phyloP scores from a whole-genome alignment of 2,888 invertebrate genomes.

The Oxytorus armatus region DNA sequence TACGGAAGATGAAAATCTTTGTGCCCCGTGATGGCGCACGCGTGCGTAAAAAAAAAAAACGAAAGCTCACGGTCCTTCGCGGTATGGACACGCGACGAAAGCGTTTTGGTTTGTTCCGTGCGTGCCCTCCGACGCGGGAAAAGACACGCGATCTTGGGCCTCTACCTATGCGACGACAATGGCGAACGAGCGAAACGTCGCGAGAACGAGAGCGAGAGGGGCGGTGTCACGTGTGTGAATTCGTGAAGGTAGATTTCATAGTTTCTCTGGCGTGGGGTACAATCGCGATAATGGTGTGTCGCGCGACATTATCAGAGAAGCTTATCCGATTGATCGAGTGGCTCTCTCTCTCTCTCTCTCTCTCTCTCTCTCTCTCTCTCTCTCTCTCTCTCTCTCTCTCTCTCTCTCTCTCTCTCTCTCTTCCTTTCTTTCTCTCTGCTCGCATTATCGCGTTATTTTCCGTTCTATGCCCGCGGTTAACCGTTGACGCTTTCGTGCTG shows the following conservation, averaged over 20 bases:
- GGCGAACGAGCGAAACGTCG: slow-evolving; percentile 16
- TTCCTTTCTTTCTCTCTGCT: neutral
- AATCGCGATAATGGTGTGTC: slow-evolving; percentile 66
- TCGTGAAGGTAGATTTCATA: slow-evolving; percentile 36
- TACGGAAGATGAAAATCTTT: slow-evolving; percentile 47
- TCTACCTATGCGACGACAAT: slow-evolving; percentile 28
- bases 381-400: slow-evolving; percentile 10
- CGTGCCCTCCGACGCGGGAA: slow-evolving; percentile 21
- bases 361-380: too few species aligned
- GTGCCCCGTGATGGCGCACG: neutral
- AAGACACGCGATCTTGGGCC: slow-evolving; percentile 60
- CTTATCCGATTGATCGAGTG: slow-evolving; percentile 69
- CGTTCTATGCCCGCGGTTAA: slow-evolving; percentile 26
- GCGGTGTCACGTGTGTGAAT: slow-evolving; percentile 9
- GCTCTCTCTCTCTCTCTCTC: slow-evolving; percentile 33
- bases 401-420: slow-evolving; percentile 23
- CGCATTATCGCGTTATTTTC: slow-evolving; percentile 65
- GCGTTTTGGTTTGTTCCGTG: slow-evolving; percentile 48
- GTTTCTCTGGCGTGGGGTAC: slow-evolving; percentile 43
- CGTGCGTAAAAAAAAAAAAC: slow-evolving; percentile 21
- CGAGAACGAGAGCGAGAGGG: neutral
- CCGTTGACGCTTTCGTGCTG: slow-evolving; percentile 23
- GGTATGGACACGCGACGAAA: slow-evolving; percentile 54
- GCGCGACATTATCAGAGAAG: slow-evolving; percentile 66
- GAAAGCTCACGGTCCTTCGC: slow-evolving; percentile 37